Percentiles rank a stretch among this genome's conserved stretches.
Evolutionary conservation across 2,113 vertebrate genomes (phyloP).

Genomic region (Leptodactylus fuscus): DNA sequence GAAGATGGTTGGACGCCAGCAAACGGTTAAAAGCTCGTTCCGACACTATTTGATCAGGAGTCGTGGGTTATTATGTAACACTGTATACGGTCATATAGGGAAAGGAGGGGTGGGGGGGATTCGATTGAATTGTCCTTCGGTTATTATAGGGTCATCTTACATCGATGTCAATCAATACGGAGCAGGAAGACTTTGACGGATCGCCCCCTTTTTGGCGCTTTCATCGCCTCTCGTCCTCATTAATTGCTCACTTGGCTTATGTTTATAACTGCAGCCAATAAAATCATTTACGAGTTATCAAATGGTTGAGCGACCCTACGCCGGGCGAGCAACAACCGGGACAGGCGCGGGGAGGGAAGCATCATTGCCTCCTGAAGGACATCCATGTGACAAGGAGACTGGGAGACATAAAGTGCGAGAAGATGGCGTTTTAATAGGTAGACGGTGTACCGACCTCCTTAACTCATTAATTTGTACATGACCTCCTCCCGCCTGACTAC

Average conservation of each 20-base stretch:
- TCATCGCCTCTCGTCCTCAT: constrained; percentile 45
- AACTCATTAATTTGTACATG: constrained; percentile 8
- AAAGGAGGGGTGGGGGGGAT: background rate
- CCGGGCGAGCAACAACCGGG: background rate
- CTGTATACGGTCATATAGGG: background rate
- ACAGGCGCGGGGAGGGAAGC: constrained; percentile 2
- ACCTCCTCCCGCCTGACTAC: background rate
- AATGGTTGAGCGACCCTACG: constrained; percentile 47
- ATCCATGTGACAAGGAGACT: constrained; percentile 25
- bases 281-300: constrained; percentile 59
- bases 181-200: constrained; percentile 29
- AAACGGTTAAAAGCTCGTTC: constrained; percentile 1
- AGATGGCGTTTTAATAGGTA: constrained; percentile 16
- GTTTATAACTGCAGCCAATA: constrained; percentile 54
- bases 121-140: constrained; percentile 16
- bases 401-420: background rate
- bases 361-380: constrained; percentile 54
- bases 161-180: constrained; percentile 27
- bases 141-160: constrained; percentile 14
- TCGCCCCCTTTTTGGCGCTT: constrained; percentile 34
- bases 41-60: background rate
- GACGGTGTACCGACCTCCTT: background rate
- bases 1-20: background rate
- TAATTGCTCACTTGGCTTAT: constrained; percentile 50
- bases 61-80: constrained; percentile 2